Evolutionary conservation across 2,797 vertebrate species (phyloP).

Genomic region (Helostoma temminkii): DNA sequence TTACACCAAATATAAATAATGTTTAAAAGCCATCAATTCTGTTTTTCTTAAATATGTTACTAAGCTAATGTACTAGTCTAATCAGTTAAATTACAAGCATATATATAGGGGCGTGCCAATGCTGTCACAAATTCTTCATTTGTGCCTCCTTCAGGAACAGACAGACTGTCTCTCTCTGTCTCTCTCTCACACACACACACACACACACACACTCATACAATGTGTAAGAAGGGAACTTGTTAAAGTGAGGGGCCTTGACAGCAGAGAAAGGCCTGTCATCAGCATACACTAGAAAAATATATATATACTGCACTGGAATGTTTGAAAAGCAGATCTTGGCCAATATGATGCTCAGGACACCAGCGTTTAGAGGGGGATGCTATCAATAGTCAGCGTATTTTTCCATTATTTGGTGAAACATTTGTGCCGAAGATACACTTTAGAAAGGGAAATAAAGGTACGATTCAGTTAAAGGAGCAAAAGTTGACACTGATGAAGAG

Average conservation of each 20-base stretch:
- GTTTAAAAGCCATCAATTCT: conserved; percentile 76
- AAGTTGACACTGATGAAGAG: background rate
- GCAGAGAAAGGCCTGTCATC: conserved; percentile 55
- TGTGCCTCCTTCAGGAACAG: conserved; percentile 67
- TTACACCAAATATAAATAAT: conserved; percentile 83
- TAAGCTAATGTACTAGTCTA: conserved; percentile 83
- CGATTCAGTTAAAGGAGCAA: background rate
- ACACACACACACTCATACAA: background rate
- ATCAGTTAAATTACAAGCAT: conserved; percentile 84
- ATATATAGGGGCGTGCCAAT: conserved; percentile 74
- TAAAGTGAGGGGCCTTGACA: conserved; percentile 28
- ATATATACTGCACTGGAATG: conserved; percentile 75
- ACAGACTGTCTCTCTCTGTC: background rate
- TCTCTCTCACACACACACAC: background rate
- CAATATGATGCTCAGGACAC: conserved; percentile 31
- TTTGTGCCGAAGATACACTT: background rate
- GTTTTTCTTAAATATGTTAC: conserved; percentile 81
- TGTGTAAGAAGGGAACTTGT: conserved; percentile 38
- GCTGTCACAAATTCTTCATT: conserved; percentile 71
- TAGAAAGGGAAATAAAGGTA: background rate
- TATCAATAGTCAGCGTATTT: conserved; percentile 7
- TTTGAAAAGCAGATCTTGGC: conserved; percentile 61
- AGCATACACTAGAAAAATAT: conserved; percentile 75
- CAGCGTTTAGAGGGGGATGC: conserved; percentile 7
- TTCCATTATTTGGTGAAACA: background rate